Evolutionary conservation across 2,888 invertebrate species (phyloP).

Genomic region (Rhogogaster chlorosoma): DNA sequence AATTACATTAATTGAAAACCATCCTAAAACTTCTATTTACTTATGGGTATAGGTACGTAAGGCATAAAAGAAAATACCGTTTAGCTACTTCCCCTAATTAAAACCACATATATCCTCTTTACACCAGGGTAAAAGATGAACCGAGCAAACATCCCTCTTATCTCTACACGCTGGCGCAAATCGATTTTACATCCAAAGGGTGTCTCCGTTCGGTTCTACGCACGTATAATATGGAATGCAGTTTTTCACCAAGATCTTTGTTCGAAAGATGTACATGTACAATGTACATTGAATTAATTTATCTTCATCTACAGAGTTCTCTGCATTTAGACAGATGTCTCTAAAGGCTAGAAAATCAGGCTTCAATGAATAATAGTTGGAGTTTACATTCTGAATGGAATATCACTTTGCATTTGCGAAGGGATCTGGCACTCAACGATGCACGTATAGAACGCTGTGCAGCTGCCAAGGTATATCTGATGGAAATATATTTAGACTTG

Average conservation of each 20-base stretch:
- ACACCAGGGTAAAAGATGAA: constrained; percentile 14
- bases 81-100: constrained; percentile 37
- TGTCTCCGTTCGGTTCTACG: not conserved
- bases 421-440: not conserved
- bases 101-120: not conserved
- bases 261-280: not conserved
- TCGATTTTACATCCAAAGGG: constrained; percentile 18
- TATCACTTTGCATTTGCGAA: constrained; percentile 1
- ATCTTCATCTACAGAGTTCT: not conserved
- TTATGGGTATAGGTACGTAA: not conserved
- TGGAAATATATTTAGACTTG: not conserved
- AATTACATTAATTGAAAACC: constrained; percentile 16
- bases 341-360: not conserved
- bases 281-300: not conserved
- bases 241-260: not conserved
- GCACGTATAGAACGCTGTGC: not conserved
- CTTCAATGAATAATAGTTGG: constrained; percentile 3
- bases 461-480: not conserved
- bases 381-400: constrained; percentile 23
- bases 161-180: constrained; percentile 14
- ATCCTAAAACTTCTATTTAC: not conserved
- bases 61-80: not conserved
- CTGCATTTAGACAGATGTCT: not conserved
- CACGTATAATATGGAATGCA: not conserved
- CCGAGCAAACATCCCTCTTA: constrained; percentile 6